Percentiles rank a stretch among this genome's conserved stretches.
phyloP scores from a whole-genome alignment of 2,113 vertebrate genomes.

The human (Homo sapiens) region DNA sequence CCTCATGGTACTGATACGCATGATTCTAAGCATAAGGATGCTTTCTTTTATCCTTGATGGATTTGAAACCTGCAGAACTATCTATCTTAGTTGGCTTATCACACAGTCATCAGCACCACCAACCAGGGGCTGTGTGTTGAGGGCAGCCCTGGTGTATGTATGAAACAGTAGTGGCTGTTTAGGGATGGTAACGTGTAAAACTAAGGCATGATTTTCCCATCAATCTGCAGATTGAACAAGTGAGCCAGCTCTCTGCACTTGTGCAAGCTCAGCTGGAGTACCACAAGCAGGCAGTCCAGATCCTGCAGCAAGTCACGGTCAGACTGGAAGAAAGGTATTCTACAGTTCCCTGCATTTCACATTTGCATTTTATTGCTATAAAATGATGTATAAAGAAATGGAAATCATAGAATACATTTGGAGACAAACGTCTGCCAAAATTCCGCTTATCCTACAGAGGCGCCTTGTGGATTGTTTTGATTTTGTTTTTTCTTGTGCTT shows the following conservation, averaged over 20 bases:
- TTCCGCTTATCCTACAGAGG: neutral
- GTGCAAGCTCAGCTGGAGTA: constrained; percentile 98
- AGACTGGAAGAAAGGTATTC: constrained; percentile 94
- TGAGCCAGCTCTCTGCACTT: constrained; percentile 96
- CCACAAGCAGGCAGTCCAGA: constrained; percentile 94
- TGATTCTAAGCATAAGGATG: neutral
- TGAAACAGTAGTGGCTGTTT: neutral
- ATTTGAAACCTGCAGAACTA: neutral
- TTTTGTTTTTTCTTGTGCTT: neutral
- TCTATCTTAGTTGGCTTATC: neutral
- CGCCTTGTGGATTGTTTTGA: neutral
- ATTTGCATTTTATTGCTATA: neutral
- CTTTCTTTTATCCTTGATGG: neutral
- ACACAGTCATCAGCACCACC: neutral
- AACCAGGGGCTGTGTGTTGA: no score
- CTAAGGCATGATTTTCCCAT: constrained; percentile 18
- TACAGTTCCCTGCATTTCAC: neutral
- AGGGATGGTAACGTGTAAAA: neutral
- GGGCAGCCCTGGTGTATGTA: fast-evolving
- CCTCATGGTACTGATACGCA: neutral
- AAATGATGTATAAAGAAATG: neutral
- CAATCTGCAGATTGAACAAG: constrained; percentile 93
- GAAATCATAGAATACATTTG: neutral
- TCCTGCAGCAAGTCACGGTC: constrained; percentile 93
- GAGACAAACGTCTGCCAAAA: neutral